These are phyloP conservation scores for Andrena fulva DNA, from an alignment of 2,888 invertebrate genomes.

Conservation along the genomic window DNA sequence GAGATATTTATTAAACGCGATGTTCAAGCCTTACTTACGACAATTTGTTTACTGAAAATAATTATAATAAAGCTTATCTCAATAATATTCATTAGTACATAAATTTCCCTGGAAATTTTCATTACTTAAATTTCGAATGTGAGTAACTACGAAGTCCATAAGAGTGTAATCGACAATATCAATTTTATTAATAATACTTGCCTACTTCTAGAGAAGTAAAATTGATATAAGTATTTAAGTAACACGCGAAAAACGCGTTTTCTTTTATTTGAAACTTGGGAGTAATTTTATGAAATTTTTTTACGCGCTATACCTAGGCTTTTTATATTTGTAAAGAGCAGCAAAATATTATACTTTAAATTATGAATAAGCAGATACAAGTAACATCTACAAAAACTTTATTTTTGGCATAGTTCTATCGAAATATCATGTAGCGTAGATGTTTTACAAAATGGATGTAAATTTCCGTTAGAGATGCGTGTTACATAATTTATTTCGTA, in stretches of 20 bases:
- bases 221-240: neutral
- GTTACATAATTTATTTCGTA: conserved; percentile 53
- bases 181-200: neutral
- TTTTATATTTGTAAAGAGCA: no score
- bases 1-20: no score
- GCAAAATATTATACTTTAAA: neutral
- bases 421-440: neutral
- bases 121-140: no score
- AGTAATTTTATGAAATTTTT: neutral
- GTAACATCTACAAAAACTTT: conserved; percentile 23
- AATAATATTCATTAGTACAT: no score
- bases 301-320: neutral
- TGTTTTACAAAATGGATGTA: conserved; percentile 27
- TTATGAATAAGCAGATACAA: conserved; percentile 14
- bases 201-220: neutral
- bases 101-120: no score
- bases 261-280: neutral
- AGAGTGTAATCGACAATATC: neutral
- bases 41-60: no score
- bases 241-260: neutral
- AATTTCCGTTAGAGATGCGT: conserved; percentile 24
- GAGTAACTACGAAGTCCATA: neutral
- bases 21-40: no score
- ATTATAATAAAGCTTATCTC: no score
- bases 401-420: conserved; percentile 27